phyloP scores from a whole-genome alignment of 2,113 vertebrate genomes.

The Odobenus rosmarus region DNA sequence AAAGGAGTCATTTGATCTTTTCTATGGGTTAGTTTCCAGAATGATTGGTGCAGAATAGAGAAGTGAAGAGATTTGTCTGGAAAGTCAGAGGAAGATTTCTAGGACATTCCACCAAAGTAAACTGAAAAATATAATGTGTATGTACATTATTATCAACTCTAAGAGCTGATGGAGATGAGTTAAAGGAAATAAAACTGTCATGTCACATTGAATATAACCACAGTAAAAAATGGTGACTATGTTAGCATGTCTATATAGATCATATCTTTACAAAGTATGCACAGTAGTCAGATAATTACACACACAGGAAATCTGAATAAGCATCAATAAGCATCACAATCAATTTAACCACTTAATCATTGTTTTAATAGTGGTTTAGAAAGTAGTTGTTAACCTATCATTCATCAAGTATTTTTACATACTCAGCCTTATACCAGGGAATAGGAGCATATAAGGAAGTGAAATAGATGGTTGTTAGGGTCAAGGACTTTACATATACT shows the following conservation, averaged over 20 bases:
- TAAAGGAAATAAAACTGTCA: not conserved
- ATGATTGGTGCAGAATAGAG: not conserved
- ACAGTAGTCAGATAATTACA: not conserved
- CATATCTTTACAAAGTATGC: not conserved
- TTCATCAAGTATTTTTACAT: not conserved
- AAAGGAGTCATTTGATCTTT: not conserved
- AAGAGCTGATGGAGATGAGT: not conserved
- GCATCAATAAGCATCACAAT: not conserved
- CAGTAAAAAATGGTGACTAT: not conserved
- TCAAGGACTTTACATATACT: not conserved
- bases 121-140: not conserved
- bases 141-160: not conserved
- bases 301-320: not conserved
- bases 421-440: not conserved
- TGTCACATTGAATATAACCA: not conserved
- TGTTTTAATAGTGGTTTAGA: not conserved
- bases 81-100: not conserved
- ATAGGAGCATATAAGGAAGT: not conserved
- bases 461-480: not conserved
- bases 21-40: not conserved
- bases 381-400: not conserved
- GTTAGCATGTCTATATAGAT: not conserved
- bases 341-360: conserved; percentile 5
- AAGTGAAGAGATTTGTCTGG: not conserved
- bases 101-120: not conserved